Evolutionary conservation across 2,113 vertebrate genomes (phyloP), one percentile per base, ranked within the genome.

Genomic region (Phaetusa simplex): DNA sequence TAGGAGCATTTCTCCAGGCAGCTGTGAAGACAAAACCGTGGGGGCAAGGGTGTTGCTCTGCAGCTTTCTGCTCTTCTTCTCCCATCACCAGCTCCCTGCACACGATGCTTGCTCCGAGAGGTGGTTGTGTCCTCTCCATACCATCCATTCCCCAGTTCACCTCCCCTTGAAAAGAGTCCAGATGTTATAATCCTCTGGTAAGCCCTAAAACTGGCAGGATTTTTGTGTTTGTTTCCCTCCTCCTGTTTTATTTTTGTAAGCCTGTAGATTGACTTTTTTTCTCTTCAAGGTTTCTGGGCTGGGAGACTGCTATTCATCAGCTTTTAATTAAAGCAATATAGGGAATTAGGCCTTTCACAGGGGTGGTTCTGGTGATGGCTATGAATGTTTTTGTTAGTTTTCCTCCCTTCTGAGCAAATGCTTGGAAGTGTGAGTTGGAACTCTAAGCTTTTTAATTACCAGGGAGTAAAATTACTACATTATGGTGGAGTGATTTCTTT

Each of bases 251-350:
- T 94, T 95, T 95, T 93, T 29, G 20, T 67, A 91, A 94, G 73
- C 73, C 70, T 79, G 23, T 92, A 79, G 56, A 58, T 62, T 62
- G 73, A 58, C 78, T 96, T 89, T 93, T 69, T 96, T 93, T 89
- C 78, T 91, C 70, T 66, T 80, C 30, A 50, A 73, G 24, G 45
- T 89, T 90, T 91, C 91, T 91, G 38, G 45, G 36, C 56, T 80
- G 71, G 86, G 58, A 93, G 78, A 66, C 88, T 95, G 65, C 53
- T 89, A 43, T 95, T 96, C 84, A 94, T 87, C 62, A 32, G 6
- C 91, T 89, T 95, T 91, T 95, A 97, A 97, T 95, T 97, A 95
- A 97, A 80, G 73, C 56, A 72, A 17, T 82, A 47, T 49, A 93
- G 88, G 92, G 91, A 95, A 92, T 97, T 93, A 92, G 61, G 36